Percentiles rank a stretch among this genome's conserved stretches.
phyloP scores from a whole-genome alignment of 2,888 invertebrate species.

The Limulus polyphemus region DNA sequence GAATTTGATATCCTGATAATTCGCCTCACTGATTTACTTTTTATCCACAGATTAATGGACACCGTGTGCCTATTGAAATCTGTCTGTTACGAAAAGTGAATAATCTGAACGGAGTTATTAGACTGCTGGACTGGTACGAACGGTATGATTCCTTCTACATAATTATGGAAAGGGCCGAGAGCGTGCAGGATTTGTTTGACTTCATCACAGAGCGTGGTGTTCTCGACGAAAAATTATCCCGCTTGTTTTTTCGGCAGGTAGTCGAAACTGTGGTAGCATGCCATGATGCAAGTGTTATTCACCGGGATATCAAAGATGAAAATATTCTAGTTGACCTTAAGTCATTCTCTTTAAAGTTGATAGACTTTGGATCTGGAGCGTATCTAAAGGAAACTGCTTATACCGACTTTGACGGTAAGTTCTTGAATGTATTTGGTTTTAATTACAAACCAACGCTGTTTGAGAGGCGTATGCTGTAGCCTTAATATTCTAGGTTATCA shows the following conservation, averaged over 20 bases:
- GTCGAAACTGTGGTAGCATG: slow-evolving; percentile 42
- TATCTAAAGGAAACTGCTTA: slow-evolving; percentile 43
- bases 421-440: no score
- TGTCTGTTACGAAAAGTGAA: slow-evolving; percentile 42
- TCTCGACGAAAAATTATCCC: slow-evolving; percentile 42
- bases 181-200: slow-evolving; percentile 47
- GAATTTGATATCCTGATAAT: no score
- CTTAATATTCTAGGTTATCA: no score
- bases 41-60: slow-evolving; percentile 29
- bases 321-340: slow-evolving; percentile 47
- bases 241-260: slow-evolving; percentile 45
- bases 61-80: slow-evolving; percentile 45
- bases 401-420: slow-evolving; percentile 43
- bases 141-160: slow-evolving; percentile 43
- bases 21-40: no score
- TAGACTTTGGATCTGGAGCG: slow-evolving; percentile 51
- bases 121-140: slow-evolving; percentile 45
- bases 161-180: slow-evolving; percentile 47
- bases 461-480: no score
- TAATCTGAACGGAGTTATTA: slow-evolving; percentile 44
- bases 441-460: no score
- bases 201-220: slow-evolving; percentile 46
- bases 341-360: slow-evolving; percentile 43
- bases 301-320: slow-evolving; percentile 50
- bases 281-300: slow-evolving; percentile 44